Evolutionary conservation across 2,113 vertebrate species (phyloP), one percentile per base, ranked within the genome.

Genomic region (Grammomys dolichurus): DNA sequence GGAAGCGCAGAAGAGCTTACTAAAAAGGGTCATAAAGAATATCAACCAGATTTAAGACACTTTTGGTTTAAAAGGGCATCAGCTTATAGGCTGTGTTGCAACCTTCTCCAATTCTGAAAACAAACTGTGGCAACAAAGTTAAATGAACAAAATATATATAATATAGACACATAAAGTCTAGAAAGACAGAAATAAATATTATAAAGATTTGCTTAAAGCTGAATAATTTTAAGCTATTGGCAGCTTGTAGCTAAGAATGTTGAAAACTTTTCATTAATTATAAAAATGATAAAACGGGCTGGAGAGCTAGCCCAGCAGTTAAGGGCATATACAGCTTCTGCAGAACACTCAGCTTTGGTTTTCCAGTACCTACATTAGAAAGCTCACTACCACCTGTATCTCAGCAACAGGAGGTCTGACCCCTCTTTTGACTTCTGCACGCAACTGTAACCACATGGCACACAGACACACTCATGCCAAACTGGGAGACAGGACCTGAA

Each of bases 1-100:
- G n/a, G 56, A 40, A 14, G 33, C 58, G 87, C 85, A 85, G 43
- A 70, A 73, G 75, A 70, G 9, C 84, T 96, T 92, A 89, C 80
- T 97, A 82, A 96, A 96, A 97, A 96, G 84, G 87, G 65, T 93
- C 90, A 94, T 80, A 90, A 96, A 87, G 89, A 97, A 95, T 97
- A 97, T 51, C 89, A 96, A 85, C 63, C 69, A 92, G 65, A 91
- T 60, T 95, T 58, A 72, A 81, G 78, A 86, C 28, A 93, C 87
- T 93, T 97, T 96, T 46, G 63, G 72, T 28, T 93, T 86, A 86
- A 94, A 92, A 86, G 77, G 26, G 1, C 54, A 86, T 76, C 76
- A 69, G 60, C 43, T 93, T 85, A 78, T 89, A 40, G 63, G 60
- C 4, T 17, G 6, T 75, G 43, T 78, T 65, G 43, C 2, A 96